These are phyloP conservation scores for Zaprionus taronus DNA, from an alignment of 1,140 invertebrate genomes.

Conservation along the genomic window DNA sequence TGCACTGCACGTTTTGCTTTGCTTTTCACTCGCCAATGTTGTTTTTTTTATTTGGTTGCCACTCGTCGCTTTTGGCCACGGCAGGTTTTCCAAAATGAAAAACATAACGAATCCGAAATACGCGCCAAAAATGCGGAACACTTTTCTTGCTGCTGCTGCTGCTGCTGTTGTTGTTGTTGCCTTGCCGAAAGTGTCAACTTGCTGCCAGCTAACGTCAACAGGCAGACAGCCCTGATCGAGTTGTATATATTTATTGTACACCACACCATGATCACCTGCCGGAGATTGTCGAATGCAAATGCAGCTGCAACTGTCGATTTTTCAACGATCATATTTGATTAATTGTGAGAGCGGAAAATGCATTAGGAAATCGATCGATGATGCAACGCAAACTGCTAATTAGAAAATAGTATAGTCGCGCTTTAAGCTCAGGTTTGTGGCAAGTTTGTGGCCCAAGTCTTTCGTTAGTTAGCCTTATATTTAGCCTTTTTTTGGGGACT, in stretches of 20 bases:
- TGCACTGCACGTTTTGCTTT: constrained; percentile 22
- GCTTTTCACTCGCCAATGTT: constrained; percentile 67
- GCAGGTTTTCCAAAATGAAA: constrained; percentile 61
- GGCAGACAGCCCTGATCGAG: constrained; percentile 40
- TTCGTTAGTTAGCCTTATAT: not conserved
- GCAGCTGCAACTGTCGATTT: constrained; percentile 14
- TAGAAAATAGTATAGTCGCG: not conserved
- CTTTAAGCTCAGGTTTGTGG: not conserved
- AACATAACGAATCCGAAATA: constrained; percentile 65
- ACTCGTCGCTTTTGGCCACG: constrained; percentile 72
- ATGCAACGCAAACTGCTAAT: constrained; percentile 18
- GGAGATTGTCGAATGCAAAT: constrained; percentile 20
- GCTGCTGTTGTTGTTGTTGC: too few species aligned
- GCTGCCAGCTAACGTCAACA: constrained; percentile 7
- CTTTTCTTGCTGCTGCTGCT: not conserved
- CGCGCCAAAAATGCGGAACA: constrained; percentile 72
- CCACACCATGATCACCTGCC: constrained; percentile 28
- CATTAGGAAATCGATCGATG: constrained; percentile 9
- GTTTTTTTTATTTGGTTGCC: constrained; percentile 69
- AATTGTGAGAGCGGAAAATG: constrained; percentile 29
- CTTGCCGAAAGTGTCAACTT: constrained; percentile 43
- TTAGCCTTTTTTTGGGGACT: not conserved
- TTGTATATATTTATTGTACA: constrained; percentile 1
- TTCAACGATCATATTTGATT: constrained; percentile 38
- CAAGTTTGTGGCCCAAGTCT: not conserved